Base-by-base conservation (phyloP, 2,113 vertebrate genomes). In the Loxodonta africana region DNA sequence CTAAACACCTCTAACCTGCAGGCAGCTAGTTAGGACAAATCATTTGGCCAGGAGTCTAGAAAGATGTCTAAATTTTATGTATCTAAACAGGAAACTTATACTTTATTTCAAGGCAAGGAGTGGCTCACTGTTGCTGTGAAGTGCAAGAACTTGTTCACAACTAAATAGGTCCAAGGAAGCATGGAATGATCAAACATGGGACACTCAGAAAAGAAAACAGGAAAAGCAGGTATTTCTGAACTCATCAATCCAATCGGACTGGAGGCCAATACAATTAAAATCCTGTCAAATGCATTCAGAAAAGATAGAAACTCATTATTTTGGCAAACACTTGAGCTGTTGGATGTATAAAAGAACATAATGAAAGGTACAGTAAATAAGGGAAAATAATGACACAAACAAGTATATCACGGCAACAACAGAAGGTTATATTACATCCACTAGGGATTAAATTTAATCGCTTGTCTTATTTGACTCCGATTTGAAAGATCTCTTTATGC, bases 251-350 rank as follows among this genome's bases (percentile, higher is more conserved):
- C n/a, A 74, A 33, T 48, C 23, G 44, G 57, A 91, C 71, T 62
- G 80, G 51, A 96, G 93, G 1, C 4, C 76, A 94, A 41, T 37
- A 41, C 60, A 95, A 95, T 93, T 97, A 94, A 90, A 94, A 90
- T 80, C 17, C 21, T 90, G 77, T 67, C 73, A 78, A 93, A 81
- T 46, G 17, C 4, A 74, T 77, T 53, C 1, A 18, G 84, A 88
- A 83, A 83, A 69, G 8, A 67, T 15, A 84, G 33, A 63, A 37
- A 63, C 76, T 53, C 25, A 91, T 90, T 90, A 83, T 77, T 94
- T 97, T 67, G 78, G 78, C 30, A 90, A 94, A 93, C 26, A 76
- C 23, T 30, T n/a, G 12, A 63, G 25, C 20, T 73, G 1, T 82
- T 80, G 69, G 21, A 77, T 82, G 3, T 14, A 83, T 92, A 46